phyloP scores from a whole-genome alignment of 2,888 invertebrate species.

The Rotaria macrura region DNA sequence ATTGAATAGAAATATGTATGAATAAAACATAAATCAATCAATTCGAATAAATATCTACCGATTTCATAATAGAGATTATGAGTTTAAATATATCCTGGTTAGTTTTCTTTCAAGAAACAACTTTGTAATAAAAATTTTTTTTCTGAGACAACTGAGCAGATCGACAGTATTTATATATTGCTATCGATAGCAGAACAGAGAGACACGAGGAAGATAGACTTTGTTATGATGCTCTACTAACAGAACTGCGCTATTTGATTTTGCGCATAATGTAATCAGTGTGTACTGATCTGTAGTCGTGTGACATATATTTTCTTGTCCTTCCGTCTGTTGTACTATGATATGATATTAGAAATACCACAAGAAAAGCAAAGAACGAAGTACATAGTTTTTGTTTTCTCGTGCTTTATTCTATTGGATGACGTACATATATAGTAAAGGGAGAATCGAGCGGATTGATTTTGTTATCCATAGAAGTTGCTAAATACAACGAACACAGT shows the following conservation, averaged over 20 bases:
- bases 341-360: not conserved
- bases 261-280: not conserved
- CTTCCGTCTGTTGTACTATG: not conserved
- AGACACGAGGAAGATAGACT: not conserved
- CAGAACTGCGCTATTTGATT: not conserved
- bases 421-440: too few species aligned
- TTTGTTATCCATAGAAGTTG: too few species aligned
- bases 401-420: too few species aligned
- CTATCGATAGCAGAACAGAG: not conserved
- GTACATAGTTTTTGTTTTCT: not conserved
- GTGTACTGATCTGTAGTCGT: not conserved
- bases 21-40: not conserved
- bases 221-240: not conserved
- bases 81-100: too few species aligned
- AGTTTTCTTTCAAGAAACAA: not conserved
- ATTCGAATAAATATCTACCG: not conserved
- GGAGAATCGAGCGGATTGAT: too few species aligned
- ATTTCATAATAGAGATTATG: not conserved
- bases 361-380: not conserved
- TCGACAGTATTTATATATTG: not conserved
- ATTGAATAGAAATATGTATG: not conserved
- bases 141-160: not conserved
- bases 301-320: not conserved
- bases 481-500: too few species aligned
- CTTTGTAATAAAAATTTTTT: not conserved